phyloP scores from a whole-genome alignment of 2,888 invertebrate genomes.

The Bembecia ichneumoniformis region DNA sequence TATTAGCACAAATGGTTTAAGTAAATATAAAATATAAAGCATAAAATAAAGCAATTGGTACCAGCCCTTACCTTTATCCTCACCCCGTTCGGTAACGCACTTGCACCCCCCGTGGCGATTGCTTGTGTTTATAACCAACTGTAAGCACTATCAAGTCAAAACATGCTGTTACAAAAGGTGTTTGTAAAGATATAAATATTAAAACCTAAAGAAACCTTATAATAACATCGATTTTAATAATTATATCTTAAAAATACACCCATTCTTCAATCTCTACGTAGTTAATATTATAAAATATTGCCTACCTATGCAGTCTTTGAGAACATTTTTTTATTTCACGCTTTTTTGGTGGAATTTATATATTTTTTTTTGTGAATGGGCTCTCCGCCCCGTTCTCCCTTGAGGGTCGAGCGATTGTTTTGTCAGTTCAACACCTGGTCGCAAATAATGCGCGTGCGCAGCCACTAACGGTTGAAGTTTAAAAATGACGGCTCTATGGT shows the following conservation, averaged over 20 bases:
- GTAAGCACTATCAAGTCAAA: too few relatives aligned
- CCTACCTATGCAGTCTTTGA: conserved; percentile 39
- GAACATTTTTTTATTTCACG: conserved; percentile 37
- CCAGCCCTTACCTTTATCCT: too few relatives aligned
- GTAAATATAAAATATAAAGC: too few relatives aligned
- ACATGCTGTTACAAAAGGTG: too few relatives aligned
- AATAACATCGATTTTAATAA: conserved; percentile 33
- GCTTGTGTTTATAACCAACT: too few relatives aligned
- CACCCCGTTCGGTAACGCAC: too few relatives aligned
- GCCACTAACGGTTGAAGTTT: conserved; percentile 33
- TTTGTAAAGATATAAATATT: too few relatives aligned
- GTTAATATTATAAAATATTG: conserved; percentile 69
- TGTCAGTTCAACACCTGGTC: conserved; percentile 69
- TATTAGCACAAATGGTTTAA: too few relatives aligned
- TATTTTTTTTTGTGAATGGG: conserved; percentile 52
- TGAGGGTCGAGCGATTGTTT: conserved; percentile 66
- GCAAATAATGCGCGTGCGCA: conserved; percentile 54
- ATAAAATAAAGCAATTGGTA: too few relatives aligned
- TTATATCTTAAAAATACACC: conserved; percentile 36
- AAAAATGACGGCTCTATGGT: not conserved
- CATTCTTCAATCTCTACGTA: conserved; percentile 58
- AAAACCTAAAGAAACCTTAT: not conserved
- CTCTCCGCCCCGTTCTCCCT: conserved; percentile 56
- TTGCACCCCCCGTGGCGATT: too few relatives aligned
- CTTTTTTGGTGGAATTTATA: conserved; percentile 56